phyloP scores from a whole-genome alignment of 2,113 vertebrate genomes.

The Numida meleagris region DNA sequence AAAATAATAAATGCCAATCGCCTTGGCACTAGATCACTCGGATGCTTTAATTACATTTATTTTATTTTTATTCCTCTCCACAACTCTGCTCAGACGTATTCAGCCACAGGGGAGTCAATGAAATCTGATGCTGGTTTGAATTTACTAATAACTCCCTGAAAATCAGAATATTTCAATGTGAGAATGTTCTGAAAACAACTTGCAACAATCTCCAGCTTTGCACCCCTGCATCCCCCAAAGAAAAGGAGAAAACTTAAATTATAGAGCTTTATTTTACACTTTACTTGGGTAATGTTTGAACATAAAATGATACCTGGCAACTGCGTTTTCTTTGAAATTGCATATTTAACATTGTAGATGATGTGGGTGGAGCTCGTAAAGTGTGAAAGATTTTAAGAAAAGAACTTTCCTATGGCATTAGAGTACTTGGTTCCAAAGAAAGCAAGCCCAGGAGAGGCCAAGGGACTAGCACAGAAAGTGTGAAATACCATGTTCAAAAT shows the following conservation, averaged over 20 bases:
- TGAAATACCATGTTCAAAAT: not conserved
- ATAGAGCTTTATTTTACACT: not conserved
- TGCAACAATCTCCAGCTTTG: not conserved
- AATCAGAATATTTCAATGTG: not conserved
- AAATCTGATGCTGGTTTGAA: conserved; percentile 26
- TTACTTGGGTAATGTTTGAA: not conserved
- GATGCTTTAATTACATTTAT: conserved; percentile 45
- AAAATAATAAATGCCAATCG: conserved; percentile 31
- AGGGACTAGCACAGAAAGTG: not conserved
- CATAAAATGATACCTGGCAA: not conserved
- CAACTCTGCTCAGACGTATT: not conserved
- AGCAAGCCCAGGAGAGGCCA: not conserved
- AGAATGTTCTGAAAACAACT: conserved; percentile 6
- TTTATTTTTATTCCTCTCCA: conserved; percentile 36
- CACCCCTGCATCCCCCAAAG: not conserved
- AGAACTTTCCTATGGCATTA: not conserved
- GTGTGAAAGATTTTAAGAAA: not conserved
- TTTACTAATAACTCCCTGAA: conserved; percentile 10
- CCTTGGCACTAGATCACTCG: not conserved
- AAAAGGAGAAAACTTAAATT: not conserved
- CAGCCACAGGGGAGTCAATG: conserved; percentile 15
- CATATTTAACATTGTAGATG: not conserved
- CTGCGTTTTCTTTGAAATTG: not conserved
- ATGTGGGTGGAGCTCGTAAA: not conserved
- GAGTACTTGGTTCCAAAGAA: not conserved